Base-by-base conservation (phyloP, 2,113 vertebrate genomes). In the Seriola quinqueradiata region DNA sequence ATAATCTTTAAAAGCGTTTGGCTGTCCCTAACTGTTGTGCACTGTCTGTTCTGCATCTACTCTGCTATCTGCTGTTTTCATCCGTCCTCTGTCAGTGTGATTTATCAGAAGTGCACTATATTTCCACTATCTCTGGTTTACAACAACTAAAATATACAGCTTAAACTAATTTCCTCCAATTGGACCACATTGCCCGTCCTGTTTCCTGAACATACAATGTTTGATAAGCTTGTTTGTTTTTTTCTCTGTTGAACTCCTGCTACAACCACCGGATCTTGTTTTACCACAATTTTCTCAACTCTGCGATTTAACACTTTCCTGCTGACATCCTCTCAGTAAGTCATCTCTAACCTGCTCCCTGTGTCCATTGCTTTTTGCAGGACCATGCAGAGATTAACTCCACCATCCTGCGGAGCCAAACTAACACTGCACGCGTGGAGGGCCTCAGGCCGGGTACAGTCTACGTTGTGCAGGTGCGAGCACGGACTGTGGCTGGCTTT, bases 401-500 rank as follows among this genome's bases (percentile, higher is more conserved):
- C 32, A 98, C 98, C 52, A 95, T 97, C 92, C 95, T 97, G 61
- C 96, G 97, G 85, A 99, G 97, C 93, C 97, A 98, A 93, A 98
- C 97, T 0, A 99, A 99, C 92, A 99, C 97, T 0, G 98, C 96
- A 0, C 95, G 96, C 1, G 96, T 99, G 14, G 97, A 99, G 28
- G 96, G 96, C 78, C 96, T 99, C 58, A 91, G 97, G 65, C 95
- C 97, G 0, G 98, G 97, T 64, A 97, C 97, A 54, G 97, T 99
- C 3, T 99, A 99, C 0, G 98, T 99, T 91, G 97, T 99, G 13
- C 98, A 99, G 95, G 98, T 99, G 92, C 96, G 98, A 0, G 98
- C 98, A 0, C 95, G 98, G 90, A 99, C 98, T 0, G 98, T 99
- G 85, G 98, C 98, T 0, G 98, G 98, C 85, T 99, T 99, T 1